These are phyloP conservation scores for Epizoanthus fatuus DNA, from an alignment of 92 coral and sea anemone genomes.

Conservation along the genomic window DNA sequence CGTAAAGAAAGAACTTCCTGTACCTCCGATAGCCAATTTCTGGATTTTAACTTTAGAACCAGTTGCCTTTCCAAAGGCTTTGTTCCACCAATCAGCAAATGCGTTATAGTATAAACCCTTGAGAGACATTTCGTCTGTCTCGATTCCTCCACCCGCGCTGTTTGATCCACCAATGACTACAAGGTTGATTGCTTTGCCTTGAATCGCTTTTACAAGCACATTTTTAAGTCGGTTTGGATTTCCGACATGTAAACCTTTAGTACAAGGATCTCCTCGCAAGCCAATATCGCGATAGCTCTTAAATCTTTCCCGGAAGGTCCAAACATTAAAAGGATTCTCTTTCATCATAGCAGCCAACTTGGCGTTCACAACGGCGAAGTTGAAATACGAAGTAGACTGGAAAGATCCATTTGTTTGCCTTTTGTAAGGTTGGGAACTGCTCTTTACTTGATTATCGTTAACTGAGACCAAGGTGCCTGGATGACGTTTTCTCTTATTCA, in stretches of 20 bases:
- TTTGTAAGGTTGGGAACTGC: neutral
- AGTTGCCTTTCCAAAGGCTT: conserved; percentile 50
- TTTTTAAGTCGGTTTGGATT: conserved; percentile 45
- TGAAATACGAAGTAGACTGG: neutral
- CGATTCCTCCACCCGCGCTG: conserved; percentile 90
- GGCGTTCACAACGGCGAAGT: neutral
- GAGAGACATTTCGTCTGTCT: conserved; percentile 61
- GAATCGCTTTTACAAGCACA: conserved; percentile 66
- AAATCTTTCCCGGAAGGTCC: conserved; percentile 25
- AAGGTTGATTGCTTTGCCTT: conserved; percentile 63
- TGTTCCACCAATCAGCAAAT: conserved; percentile 85
- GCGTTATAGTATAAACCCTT: conserved; percentile 64
- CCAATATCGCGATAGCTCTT: conserved; percentile 15
- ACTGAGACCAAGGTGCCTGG: neutral
- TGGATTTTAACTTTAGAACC: conserved; percentile 46
- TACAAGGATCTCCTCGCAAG: conserved; percentile 9
- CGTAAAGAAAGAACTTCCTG: conserved; percentile 81
- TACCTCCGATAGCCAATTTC: conserved; percentile 75
- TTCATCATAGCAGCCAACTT: neutral
- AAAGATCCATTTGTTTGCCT: neutral
- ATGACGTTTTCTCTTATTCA: neutral
- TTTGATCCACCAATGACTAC: conserved; percentile 89
- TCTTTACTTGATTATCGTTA: neutral
- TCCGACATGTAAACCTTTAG: conserved; percentile 28
- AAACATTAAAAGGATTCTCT: conserved; percentile 8